Conservation (phyloP, 1,140 invertebrate genomes). For the Sipha flava region DNA sequence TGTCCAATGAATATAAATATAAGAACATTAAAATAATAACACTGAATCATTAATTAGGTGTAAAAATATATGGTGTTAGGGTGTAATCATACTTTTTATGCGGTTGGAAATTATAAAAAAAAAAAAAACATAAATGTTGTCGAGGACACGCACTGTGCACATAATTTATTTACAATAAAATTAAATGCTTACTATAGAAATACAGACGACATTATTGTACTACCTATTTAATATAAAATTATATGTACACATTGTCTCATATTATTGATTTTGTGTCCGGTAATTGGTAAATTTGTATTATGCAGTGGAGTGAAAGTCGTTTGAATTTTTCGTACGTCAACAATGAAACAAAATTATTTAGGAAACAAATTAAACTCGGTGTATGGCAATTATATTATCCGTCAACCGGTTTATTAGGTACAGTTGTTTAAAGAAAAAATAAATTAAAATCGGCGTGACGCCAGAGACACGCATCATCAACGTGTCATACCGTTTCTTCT, state of each 20-base stretch:
- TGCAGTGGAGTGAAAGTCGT: neutral
- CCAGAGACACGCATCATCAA: neutral
- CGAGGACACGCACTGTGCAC: no score
- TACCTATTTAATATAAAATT: no score
- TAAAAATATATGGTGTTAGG: no score
- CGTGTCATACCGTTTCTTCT: neutral
- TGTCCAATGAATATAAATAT: no score
- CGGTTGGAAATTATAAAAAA: no score
- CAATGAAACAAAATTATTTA: neutral
- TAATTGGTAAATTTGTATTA: neutral
- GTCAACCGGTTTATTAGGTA: neutral
- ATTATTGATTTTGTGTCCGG: neutral
- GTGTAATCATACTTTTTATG: no score
- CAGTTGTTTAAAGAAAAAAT: neutral
- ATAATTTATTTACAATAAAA: no score
- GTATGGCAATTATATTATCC: neutral
- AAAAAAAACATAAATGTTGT: no score
- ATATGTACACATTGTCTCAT: neutral
- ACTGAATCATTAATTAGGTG: no score
- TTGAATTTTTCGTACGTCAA: neutral
- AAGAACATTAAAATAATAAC: no score
- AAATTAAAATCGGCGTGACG: neutral
- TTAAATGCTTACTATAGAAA: no score
- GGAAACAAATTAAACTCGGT: neutral
- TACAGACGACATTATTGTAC: no score